phyloP scores from a whole-genome alignment of 2,113 vertebrate species.

The Candoia aspera region DNA sequence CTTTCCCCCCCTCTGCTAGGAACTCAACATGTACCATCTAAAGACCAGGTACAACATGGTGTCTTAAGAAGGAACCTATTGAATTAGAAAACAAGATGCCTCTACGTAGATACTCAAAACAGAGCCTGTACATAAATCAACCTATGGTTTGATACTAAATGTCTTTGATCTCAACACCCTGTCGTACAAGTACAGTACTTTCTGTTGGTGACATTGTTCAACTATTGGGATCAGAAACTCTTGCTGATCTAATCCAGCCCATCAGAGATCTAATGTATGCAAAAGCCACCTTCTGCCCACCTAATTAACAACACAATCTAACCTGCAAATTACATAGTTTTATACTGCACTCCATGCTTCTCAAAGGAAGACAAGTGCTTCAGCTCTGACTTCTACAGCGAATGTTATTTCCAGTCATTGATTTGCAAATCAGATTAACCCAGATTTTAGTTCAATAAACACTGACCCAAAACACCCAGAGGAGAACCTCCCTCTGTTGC shows the following conservation, averaged over 20 bases:
- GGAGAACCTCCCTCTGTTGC: not conserved
- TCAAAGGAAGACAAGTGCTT: not conserved
- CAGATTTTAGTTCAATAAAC: constrained; percentile 30
- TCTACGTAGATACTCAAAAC: not conserved
- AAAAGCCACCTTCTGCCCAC: not conserved
- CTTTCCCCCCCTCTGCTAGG: not conserved
- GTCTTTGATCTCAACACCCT: not conserved
- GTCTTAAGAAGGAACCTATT: not conserved
- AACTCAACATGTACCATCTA: not conserved
- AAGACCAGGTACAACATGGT: not conserved
- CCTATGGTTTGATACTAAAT: not conserved
- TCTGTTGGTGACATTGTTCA: not conserved
- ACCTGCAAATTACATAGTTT: not conserved
- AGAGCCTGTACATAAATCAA: not conserved
- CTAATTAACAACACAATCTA: not conserved
- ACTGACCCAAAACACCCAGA: not conserved
- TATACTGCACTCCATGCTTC: not conserved
- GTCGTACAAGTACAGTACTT: not conserved
- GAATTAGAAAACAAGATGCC: not conserved
- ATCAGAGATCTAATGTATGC: not conserved
- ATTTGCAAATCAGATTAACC: constrained; percentile 52
- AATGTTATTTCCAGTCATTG: constrained; percentile 50
- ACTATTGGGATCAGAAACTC: not conserved
- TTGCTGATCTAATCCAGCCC: not conserved
- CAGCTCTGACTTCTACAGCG: constrained; percentile 39